A percentile compares a stretch with the other conserved stretches of the same genome.
Evolutionary conservation across 2,113 vertebrate species (phyloP).

Genomic region (Rafetus swinhoei): DNA sequence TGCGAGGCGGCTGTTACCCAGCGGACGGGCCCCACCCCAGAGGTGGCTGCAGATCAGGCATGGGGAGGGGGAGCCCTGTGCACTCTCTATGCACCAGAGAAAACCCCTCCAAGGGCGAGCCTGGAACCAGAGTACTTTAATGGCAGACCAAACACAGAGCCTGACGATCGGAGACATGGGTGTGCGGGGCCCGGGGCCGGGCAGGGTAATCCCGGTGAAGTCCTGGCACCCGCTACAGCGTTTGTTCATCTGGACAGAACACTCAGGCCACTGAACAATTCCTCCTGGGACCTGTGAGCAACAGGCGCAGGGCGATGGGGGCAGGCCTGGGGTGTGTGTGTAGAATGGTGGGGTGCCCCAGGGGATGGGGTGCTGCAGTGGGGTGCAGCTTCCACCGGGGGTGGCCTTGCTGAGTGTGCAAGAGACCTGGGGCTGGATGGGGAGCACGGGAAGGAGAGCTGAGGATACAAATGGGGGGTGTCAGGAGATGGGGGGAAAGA

Average conservation of each 20-base stretch:
- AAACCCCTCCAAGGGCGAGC: background rate
- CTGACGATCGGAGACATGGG: background rate
- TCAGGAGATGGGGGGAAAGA: background rate
- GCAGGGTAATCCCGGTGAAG: background rate
- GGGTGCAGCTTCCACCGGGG: background rate
- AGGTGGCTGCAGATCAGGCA: background rate
- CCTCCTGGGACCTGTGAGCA: background rate
- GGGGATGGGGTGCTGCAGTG: background rate
- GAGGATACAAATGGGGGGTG: background rate
- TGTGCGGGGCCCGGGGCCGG: background rate
- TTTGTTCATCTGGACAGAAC: background rate
- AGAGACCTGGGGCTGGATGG: background rate
- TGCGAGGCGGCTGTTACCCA: background rate
- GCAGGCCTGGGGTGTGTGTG: too few species aligned
- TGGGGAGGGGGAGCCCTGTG: background rate
- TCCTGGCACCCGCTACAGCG: background rate
- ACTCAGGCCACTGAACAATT: accelerated
- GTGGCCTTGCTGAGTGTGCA: background rate
- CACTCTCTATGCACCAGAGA: background rate
- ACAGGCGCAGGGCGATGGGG: too few species aligned
- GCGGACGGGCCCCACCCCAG: background rate
- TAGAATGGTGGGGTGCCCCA: too few species aligned
- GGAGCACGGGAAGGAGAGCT: background rate
- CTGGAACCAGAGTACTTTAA: constrained; percentile 14
- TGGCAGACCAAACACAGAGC: background rate